Conservation (phyloP, 2,113 vertebrate species). For the Andinoacara biseriatus region DNA sequence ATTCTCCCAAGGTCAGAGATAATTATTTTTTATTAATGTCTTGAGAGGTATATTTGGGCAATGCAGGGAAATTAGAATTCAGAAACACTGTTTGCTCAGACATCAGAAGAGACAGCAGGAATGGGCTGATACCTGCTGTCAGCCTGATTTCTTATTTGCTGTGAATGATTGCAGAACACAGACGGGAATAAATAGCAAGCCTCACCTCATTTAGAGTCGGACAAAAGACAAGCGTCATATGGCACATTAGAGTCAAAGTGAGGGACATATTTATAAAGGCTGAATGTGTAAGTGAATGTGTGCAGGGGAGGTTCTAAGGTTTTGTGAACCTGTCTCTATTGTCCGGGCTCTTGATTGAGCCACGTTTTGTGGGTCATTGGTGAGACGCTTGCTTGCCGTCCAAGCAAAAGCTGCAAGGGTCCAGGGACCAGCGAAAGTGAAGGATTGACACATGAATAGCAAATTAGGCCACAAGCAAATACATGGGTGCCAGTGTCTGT, state of each 20-base stretch:
- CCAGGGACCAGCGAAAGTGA: constrained; percentile 15
- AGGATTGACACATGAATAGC: constrained; percentile 48
- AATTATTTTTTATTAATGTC: constrained; percentile 28
- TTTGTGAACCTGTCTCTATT: constrained; percentile 35
- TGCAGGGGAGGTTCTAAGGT: not conserved
- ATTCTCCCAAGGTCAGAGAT: constrained; percentile 38
- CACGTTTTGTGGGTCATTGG: constrained; percentile 5
- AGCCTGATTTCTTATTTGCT: constrained; percentile 20
- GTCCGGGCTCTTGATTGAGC: constrained; percentile 21
- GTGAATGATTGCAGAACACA: constrained; percentile 14
- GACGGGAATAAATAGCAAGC: not conserved
- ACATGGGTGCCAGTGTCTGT: constrained; percentile 3
- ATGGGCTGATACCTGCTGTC: not conserved
- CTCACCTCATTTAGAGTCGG: not conserved
- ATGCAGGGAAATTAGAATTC: constrained; percentile 5
- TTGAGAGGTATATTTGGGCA: not conserved
- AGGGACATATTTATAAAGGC: not conserved
- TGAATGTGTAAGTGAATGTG: not conserved
- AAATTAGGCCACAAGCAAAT: constrained; percentile 17
- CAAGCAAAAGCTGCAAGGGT: constrained; percentile 33
- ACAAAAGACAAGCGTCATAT: not conserved
- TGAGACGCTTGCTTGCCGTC: constrained; percentile 28
- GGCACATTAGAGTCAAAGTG: not conserved
- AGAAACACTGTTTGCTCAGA: constrained; percentile 15
- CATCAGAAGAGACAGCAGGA: constrained; percentile 14